Conservation (phyloP, 1,140 invertebrate species). For the Drosophila nikananu region DNA sequence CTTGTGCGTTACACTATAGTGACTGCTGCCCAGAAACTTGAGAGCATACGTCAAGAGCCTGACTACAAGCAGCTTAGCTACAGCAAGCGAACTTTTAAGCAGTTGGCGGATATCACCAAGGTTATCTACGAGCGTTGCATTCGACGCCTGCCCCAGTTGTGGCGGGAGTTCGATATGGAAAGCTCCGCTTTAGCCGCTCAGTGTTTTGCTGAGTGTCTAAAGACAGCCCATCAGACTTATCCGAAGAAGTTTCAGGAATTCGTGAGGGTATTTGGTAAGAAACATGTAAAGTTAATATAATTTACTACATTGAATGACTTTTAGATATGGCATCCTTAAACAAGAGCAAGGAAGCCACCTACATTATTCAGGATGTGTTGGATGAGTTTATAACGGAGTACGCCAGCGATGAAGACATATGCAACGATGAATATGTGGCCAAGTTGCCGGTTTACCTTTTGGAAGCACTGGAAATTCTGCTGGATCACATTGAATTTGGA, state of each 20-base stretch:
- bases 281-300: rapidly evolving
- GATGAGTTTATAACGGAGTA: conserved; percentile 70
- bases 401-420: conserved; percentile 36
- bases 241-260: conserved; percentile 85
- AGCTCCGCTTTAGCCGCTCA: conserved; percentile 85
- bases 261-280: conserved; percentile 85
- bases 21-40: conserved; percentile 52
- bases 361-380: conserved; percentile 64
- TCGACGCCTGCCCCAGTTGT: conserved; percentile 65
- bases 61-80: conserved; percentile 78
- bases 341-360: conserved; percentile 47
- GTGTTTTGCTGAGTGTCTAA: conserved; percentile 87
- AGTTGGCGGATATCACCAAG: conserved; percentile 78
- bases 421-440: conserved; percentile 37
- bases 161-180: conserved; percentile 85
- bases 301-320: background rate
- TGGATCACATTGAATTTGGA: conserved; percentile 65
- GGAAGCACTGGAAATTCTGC: conserved; percentile 68
- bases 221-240: conserved; percentile 85
- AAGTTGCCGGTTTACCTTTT: conserved; percentile 58
- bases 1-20: conserved; percentile 74
- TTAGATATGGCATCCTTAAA: conserved; percentile 64
- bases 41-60: conserved; percentile 68
- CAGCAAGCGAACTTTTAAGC: conserved; percentile 70
- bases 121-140: conserved; percentile 85